Evolutionary conservation across 2,113 vertebrate species (phyloP).

Genomic region (Chaetodon auriga): DNA sequence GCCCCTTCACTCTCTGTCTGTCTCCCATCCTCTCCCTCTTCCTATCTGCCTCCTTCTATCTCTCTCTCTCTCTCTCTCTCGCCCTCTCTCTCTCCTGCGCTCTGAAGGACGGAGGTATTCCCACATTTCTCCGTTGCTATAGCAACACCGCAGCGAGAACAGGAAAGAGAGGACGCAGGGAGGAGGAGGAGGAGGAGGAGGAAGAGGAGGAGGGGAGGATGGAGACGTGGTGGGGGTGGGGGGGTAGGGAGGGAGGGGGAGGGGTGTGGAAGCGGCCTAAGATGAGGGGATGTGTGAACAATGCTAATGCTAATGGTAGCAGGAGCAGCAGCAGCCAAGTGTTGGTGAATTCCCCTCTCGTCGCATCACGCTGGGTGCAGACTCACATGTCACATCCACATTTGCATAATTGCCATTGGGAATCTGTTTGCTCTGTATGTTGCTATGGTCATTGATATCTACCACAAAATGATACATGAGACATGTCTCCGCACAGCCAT

Average conservation of each 20-base stretch:
- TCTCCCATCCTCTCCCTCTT: constrained; percentile 45
- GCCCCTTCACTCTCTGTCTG: constrained; percentile 56
- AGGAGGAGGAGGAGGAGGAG: constrained; percentile 39
- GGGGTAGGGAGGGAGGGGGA: constrained; percentile 43
- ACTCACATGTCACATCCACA: constrained; percentile 56
- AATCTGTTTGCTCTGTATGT: constrained; percentile 43
- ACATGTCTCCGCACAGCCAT: background rate
- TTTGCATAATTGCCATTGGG: constrained; percentile 63
- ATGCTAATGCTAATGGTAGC: constrained; percentile 75
- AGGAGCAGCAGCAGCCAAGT: constrained; percentile 35
- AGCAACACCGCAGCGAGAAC: constrained; percentile 85
- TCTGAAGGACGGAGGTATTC: constrained; percentile 88
- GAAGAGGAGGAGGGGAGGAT: constrained; percentile 50
- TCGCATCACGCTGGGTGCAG: constrained; percentile 42
- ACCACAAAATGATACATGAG: constrained; percentile 31
- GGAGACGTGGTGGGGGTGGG: constrained; percentile 43
- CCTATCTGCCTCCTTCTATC: constrained; percentile 18
- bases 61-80: constrained; percentile 60
- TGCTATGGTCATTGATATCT: constrained; percentile 31
- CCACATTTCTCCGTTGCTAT: constrained; percentile 88
- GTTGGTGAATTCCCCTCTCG: constrained; percentile 61
- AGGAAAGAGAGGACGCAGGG: constrained; percentile 77
- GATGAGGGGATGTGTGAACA: constrained; percentile 77
- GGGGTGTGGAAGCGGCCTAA: constrained; percentile 57
- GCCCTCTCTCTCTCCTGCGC: constrained; percentile 32